Conservation (phyloP, 2,888 invertebrate species). For the Drosophila kuntzei region DNA sequence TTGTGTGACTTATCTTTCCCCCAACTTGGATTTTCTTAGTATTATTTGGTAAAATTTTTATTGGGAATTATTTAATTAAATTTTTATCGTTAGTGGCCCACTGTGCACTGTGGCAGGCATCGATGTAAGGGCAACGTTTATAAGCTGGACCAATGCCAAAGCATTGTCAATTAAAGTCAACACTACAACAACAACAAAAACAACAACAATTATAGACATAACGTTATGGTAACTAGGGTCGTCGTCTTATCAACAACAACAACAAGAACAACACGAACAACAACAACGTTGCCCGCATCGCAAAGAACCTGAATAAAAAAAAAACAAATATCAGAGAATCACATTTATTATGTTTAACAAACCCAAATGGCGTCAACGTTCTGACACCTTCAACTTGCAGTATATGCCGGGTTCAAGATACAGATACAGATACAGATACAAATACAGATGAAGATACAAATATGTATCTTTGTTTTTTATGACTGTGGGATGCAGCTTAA, state of each 20-base stretch:
- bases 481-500: slow-evolving; percentile 67
- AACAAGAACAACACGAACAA: slow-evolving; percentile 7
- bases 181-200: slow-evolving; percentile 39
- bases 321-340: slow-evolving; percentile 58
- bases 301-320: slow-evolving; percentile 23
- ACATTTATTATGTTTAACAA: slow-evolving; percentile 81
- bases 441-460: slow-evolving; percentile 32
- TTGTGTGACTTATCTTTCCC: too few species aligned
- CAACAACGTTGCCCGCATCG: slow-evolving; percentile 50
- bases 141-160: slow-evolving; percentile 63
- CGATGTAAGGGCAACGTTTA: slow-evolving; percentile 26
- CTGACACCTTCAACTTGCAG: slow-evolving; percentile 54
- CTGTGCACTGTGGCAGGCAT: slow-evolving; percentile 46
- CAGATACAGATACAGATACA: slow-evolving; percentile 32
- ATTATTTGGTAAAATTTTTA: neutral
- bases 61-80: neutral
- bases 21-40: too few species aligned
- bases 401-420: slow-evolving; percentile 42
- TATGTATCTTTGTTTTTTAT: slow-evolving; percentile 55
- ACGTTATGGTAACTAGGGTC: slow-evolving; percentile 50
- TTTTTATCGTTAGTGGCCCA: slow-evolving; percentile 25
- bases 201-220: slow-evolving; percentile 53
- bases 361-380: slow-evolving; percentile 72
- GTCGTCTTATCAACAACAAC: slow-evolving; percentile 32
- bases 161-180: slow-evolving; percentile 81